Conservation (phyloP, 30 jellyfish, hydroid and myxozoan species). For the Cassiopea andromeda region DNA sequence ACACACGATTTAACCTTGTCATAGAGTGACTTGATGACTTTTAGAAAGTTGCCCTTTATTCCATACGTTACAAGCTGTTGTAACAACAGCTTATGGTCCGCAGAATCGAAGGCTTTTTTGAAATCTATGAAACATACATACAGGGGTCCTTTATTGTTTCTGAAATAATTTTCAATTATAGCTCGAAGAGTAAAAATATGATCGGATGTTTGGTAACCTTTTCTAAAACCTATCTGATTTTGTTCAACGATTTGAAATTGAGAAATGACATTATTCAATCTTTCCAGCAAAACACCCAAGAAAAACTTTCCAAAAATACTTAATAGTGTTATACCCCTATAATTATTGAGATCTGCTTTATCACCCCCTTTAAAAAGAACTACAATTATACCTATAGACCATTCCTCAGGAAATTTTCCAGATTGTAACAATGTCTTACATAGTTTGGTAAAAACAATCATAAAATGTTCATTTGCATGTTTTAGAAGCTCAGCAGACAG, state of each 20-base stretch:
- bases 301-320: slow-evolving; percentile 38
- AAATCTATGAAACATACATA: slow-evolving; percentile 27
- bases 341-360: slow-evolving; percentile 17
- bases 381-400: slow-evolving; percentile 49
- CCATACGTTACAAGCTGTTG: slow-evolving; percentile 35
- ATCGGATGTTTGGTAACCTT: slow-evolving; percentile 47
- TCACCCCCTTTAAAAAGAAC: slow-evolving; percentile 37
- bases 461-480: neutral
- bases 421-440: slow-evolving; percentile 21
- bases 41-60: slow-evolving; percentile 47
- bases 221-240: slow-evolving; percentile 52
- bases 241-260: slow-evolving; percentile 23
- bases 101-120: slow-evolving; percentile 43
- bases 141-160: slow-evolving; percentile 48
- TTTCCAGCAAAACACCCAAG: slow-evolving; percentile 35
- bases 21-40: slow-evolving; percentile 42
- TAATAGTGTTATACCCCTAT: slow-evolving; percentile 38
- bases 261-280: slow-evolving; percentile 28
- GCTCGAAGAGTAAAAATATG: slow-evolving; percentile 43
- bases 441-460: slow-evolving; percentile 5
- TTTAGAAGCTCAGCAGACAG: slow-evolving; percentile 16
- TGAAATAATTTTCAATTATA: slow-evolving; percentile 31
- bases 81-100: slow-evolving; percentile 41
- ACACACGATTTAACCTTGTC: slow-evolving; percentile 43
- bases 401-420: slow-evolving; percentile 55